Base-by-base conservation (phyloP, 1,140 invertebrate species). In the Amyelois transitella region DNA sequence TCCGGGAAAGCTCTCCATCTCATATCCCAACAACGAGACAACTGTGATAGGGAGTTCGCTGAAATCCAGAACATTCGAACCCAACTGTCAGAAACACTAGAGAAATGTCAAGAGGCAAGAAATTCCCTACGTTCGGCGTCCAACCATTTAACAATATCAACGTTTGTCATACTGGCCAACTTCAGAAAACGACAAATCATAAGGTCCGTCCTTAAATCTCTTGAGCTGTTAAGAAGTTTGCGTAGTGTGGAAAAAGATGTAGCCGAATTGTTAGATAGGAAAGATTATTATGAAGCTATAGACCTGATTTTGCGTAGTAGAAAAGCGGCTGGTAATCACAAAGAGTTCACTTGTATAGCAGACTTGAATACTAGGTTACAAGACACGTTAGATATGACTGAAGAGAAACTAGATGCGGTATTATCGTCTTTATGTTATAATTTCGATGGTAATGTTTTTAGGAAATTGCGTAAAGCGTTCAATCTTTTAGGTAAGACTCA, bases 251-350 rank as follows among this genome's bases (percentile, higher is more conserved):
- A 98, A 82, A 92, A 94, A 47, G 91, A 94, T 71, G 90, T 98
- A 0, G 92, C 96, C 55, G 93, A 96, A 70, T 86, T 98, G 47
- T 67, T 98, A 18, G 91, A 90, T 47, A 94, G 95, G 66, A 95
- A 94, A 64, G 96, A 98, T 83, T 99, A 96, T 89, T 93, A 94
- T 47, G 93, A 93, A 48, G 97, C 97, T 1, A 98, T 99, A 59
- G 92, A 94, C 12, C 83, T 99, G 19, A 91, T 98, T 49, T 80
- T 97, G 19, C 95, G 97, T 82, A 98, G 96, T 71, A 95, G 96
- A 75, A 94, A 94, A 79, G 95, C 94, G 3, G 95, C 96, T 0
- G 89, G 91, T 0, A 92, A 91, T 25, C 96, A 96, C 66, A 93
- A 93, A 69, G 94, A 97, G 78, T 98, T 96, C 67, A 91, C 91